These are phyloP conservation scores for Lasiurus borealis DNA, from an alignment of 2,113 vertebrate species.

Conservation along the genomic window DNA sequence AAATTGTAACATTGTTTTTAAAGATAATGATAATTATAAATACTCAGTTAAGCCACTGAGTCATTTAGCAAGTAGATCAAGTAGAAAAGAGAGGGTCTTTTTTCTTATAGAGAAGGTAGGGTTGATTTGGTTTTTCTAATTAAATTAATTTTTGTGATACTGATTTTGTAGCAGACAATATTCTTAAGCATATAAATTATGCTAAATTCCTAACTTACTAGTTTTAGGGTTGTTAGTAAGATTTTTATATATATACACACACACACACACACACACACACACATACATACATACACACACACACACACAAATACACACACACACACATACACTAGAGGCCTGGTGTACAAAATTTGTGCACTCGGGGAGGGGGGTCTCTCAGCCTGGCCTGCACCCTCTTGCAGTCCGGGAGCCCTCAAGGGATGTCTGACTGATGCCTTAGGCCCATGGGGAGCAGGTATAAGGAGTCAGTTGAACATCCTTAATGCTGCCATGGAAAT, in stretches of 20 bases:
- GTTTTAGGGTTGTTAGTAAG: slow-evolving; percentile 21
- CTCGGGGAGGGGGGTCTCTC: no score
- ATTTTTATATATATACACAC: background rate
- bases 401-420: no score
- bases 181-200: background rate
- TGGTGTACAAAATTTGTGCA: no score
- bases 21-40: background rate
- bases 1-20: background rate
- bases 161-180: background rate
- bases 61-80: background rate
- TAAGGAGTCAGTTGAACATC: no score
- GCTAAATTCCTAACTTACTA: slow-evolving; percentile 4
- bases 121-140: background rate
- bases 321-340: no score
- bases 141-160: background rate
- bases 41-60: background rate
- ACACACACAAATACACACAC: no score
- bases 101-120: background rate
- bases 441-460: no score
- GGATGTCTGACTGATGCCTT: no score
- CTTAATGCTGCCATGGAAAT: no score
- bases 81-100: background rate
- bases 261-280: no score
- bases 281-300: no score
- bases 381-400: no score